Conservation (phyloP, 2,888 invertebrate genomes). For the Quadriops clusia region DNA sequence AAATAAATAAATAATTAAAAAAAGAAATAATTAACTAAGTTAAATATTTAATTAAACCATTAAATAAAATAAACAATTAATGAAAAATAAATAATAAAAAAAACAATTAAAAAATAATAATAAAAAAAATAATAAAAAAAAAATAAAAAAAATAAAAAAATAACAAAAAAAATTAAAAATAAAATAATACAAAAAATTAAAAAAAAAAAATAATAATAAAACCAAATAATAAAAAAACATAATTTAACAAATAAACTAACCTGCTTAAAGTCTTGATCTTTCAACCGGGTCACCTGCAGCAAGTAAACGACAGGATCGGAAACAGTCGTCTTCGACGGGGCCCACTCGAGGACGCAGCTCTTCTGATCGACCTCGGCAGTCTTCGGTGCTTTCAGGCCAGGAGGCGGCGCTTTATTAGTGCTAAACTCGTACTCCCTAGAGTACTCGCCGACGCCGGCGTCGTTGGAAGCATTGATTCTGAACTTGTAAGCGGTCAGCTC, state of each 20-base stretch:
- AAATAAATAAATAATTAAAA: too few relatives aligned
- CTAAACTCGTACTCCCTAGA: conserved; percentile 53
- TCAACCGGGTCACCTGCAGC: conserved; percentile 52
- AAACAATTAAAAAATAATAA: too few relatives aligned
- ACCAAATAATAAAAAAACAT: background rate
- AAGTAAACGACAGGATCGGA: conserved; percentile 61
- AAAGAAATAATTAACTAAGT: too few relatives aligned
- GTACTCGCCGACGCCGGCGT: conserved; percentile 74
- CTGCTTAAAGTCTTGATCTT: conserved; percentile 52
- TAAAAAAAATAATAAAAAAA: too few relatives aligned
- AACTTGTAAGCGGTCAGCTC: conserved; percentile 75
- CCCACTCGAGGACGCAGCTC: conserved; percentile 55
- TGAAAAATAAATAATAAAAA: too few relatives aligned
- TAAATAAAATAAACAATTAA: too few relatives aligned
- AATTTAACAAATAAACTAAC: conserved; percentile 31
- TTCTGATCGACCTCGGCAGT: conserved; percentile 43
- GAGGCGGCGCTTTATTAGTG: conserved; percentile 71
- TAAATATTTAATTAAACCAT: too few relatives aligned
- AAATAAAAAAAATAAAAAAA: too few relatives aligned
- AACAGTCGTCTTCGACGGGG: conserved; percentile 43
- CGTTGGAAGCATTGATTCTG: conserved; percentile 75
- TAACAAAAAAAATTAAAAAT: too few relatives aligned
- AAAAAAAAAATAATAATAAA: conserved; percentile 4
- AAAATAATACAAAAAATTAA: too few relatives aligned
- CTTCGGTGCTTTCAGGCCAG: conserved; percentile 61